Percentiles rank a stretch among this genome's conserved stretches.
phyloP scores from a whole-genome alignment of 2,113 vertebrate species.

The Tachycineta bicolor region DNA sequence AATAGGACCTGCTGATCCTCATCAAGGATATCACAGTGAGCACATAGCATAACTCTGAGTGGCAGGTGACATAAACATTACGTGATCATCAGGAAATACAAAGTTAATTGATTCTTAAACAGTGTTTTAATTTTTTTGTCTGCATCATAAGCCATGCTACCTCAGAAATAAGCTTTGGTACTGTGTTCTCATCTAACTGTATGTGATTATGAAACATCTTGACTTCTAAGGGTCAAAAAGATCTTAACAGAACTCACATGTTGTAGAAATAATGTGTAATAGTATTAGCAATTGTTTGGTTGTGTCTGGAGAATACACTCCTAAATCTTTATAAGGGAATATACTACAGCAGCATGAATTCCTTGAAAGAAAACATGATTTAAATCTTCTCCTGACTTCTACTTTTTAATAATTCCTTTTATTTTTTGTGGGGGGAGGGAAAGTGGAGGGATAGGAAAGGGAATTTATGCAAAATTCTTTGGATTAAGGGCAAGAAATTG shows the following conservation, averaged over 20 bases:
- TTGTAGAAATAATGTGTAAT: background rate
- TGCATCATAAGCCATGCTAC: background rate
- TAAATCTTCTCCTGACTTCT: background rate
- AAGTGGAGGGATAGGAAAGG: rapidly evolving
- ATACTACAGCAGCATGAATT: background rate
- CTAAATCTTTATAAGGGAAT: background rate
- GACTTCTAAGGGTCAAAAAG: background rate
- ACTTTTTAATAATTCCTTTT: background rate
- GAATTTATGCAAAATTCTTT: background rate
- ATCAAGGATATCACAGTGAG: background rate
- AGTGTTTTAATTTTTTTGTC: background rate
- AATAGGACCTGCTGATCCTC: background rate
- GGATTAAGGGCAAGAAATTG: background rate
- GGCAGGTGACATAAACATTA: background rate
- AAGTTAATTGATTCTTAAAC: background rate
- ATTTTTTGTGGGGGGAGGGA: background rate
- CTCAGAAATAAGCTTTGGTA: background rate
- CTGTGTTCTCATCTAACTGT: background rate
- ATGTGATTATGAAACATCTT: background rate
- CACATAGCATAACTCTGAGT: background rate
- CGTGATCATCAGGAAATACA: background rate
- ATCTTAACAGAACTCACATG: background rate
- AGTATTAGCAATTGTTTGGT: background rate
- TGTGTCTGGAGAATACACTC: background rate
- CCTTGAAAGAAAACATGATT: background rate